These are phyloP conservation scores for Cebidichthys violaceus DNA, from an alignment of 2,113 vertebrate genomes.

Conservation along the genomic window DNA sequence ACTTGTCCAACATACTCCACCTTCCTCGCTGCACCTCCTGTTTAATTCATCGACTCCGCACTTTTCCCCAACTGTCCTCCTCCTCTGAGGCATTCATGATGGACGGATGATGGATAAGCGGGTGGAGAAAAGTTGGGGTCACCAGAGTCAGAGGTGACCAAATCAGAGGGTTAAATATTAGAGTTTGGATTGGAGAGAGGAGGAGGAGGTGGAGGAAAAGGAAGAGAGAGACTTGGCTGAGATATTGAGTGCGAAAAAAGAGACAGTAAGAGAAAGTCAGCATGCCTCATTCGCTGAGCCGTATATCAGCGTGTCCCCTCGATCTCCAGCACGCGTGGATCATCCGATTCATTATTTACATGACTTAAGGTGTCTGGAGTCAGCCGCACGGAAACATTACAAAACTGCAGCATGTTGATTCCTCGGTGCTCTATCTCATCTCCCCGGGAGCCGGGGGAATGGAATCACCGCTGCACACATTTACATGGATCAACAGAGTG, in stretches of 20 bases:
- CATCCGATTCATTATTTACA: slow-evolving; percentile 84
- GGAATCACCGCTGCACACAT: slow-evolving; percentile 59
- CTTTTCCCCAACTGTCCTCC: slow-evolving; percentile 45
- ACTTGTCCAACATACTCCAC: slow-evolving; percentile 70
- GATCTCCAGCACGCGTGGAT: slow-evolving; percentile 59
- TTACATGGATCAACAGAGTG: slow-evolving; percentile 73
- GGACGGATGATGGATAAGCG: slow-evolving; percentile 71
- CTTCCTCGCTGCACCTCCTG: slow-evolving; percentile 71
- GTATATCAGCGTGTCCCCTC: slow-evolving; percentile 61
- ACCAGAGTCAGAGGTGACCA: slow-evolving; percentile 68
- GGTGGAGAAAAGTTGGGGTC: slow-evolving; percentile 62
- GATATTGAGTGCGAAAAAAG: slow-evolving; percentile 10
- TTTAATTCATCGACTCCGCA: slow-evolving; percentile 77
- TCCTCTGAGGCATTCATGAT: slow-evolving; percentile 63
- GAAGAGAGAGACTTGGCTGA: neutral
- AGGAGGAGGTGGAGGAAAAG: neutral
- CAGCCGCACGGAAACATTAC: slow-evolving; percentile 75
- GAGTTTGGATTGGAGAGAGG: slow-evolving; percentile 36
- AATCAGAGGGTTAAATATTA: slow-evolving; percentile 72
- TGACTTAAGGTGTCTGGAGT: slow-evolving; percentile 76
- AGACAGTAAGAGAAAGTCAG: slow-evolving; percentile 36
- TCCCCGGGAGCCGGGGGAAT: slow-evolving; percentile 61
- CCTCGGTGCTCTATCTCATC: slow-evolving; percentile 63
- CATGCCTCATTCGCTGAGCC: slow-evolving; percentile 39
- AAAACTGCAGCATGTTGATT: slow-evolving; percentile 82